phyloP scores from a whole-genome alignment of 64 coral and sea anemone genomes.

The Dendronephthya gigantea region DNA sequence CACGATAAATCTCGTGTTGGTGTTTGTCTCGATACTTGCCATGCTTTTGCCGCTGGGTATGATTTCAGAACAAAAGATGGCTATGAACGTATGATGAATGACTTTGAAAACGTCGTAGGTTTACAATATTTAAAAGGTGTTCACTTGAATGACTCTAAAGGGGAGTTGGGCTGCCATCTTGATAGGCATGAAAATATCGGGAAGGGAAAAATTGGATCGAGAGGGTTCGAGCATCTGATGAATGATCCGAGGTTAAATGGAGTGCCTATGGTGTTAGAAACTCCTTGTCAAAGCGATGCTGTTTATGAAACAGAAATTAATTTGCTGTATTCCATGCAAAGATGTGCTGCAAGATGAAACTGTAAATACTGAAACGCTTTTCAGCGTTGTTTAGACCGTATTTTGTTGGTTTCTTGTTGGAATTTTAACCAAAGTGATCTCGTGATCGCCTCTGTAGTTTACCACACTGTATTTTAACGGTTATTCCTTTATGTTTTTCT shows the following conservation, averaged over 20 bases:
- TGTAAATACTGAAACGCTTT: too few relatives aligned
- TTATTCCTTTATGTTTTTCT: too few relatives aligned
- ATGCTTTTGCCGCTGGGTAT: conserved; percentile 87
- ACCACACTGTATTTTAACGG: too few relatives aligned
- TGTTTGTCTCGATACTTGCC: conserved; percentile 82
- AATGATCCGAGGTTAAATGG: conserved; percentile 64
- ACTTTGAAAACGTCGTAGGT: conserved; percentile 66
- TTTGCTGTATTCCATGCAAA: conserved; percentile 46
- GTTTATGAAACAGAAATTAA: conserved; percentile 70
- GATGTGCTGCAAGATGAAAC: background rate
- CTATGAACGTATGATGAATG: conserved; percentile 54
- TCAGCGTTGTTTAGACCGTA: too few relatives aligned
- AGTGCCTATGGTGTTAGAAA: conserved; percentile 86
- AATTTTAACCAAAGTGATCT: too few relatives aligned
- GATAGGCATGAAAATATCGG: conserved; percentile 97
- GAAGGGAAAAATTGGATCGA: conserved; percentile 65
- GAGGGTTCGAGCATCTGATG: conserved; percentile 63
- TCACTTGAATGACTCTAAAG: conserved; percentile 90
- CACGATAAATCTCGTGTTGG: conserved; percentile 77
- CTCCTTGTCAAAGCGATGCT: conserved; percentile 51
- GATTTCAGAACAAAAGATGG: conserved; percentile 56
- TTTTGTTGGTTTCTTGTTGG: too few relatives aligned
- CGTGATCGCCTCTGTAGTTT: too few relatives aligned
- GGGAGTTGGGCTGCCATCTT: conserved; percentile 81
- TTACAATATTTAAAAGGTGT: conserved; percentile 63